Percentiles rank a stretch among this genome's conserved stretches.
phyloP scores from a whole-genome alignment of 2,888 invertebrate genomes.

The Doris montereyensis region DNA sequence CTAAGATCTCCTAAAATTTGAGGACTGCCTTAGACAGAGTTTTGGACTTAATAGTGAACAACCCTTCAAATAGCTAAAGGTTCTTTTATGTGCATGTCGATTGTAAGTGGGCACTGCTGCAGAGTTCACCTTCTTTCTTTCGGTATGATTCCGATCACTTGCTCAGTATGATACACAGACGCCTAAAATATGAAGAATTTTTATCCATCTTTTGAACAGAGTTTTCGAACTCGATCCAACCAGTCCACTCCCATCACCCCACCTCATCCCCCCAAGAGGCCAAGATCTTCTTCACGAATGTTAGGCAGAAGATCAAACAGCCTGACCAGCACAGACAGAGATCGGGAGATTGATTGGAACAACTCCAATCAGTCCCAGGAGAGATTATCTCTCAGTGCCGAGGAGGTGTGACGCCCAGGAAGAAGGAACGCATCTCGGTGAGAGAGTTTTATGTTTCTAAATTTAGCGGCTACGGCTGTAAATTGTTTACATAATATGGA shows the following conservation, averaged over 20 bases:
- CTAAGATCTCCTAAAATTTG: no score
- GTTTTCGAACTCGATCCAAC: slow-evolving; percentile 39
- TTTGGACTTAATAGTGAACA: no score
- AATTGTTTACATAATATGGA: no score
- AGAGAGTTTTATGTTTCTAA: slow-evolving; percentile 8
- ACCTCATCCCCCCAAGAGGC: slow-evolving; percentile 62
- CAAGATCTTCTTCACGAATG: slow-evolving; percentile 53
- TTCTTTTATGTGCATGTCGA: no score
- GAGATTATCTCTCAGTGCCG: slow-evolving; percentile 52
- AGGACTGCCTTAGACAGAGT: no score
- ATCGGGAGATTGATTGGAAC: slow-evolving; percentile 18
- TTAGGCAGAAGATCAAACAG: slow-evolving; percentile 58
- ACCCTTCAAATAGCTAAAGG: no score
- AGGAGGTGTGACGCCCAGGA: slow-evolving; percentile 47
- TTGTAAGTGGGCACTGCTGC: no score
- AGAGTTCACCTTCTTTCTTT: no score
- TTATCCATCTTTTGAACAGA: no score
- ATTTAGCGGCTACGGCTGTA: not conserved
- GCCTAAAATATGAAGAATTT: no score
- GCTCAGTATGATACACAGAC: no score
- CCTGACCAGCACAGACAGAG: slow-evolving; percentile 55
- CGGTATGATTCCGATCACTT: no score
- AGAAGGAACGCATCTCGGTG: slow-evolving; percentile 60
- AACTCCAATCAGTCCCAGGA: slow-evolving; percentile 40
- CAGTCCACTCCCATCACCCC: slow-evolving; percentile 61